Evolutionary conservation across 2,888 invertebrate genomes (phyloP), one percentile per base, ranked within the genome.

Genomic region (Neria commutata): DNA sequence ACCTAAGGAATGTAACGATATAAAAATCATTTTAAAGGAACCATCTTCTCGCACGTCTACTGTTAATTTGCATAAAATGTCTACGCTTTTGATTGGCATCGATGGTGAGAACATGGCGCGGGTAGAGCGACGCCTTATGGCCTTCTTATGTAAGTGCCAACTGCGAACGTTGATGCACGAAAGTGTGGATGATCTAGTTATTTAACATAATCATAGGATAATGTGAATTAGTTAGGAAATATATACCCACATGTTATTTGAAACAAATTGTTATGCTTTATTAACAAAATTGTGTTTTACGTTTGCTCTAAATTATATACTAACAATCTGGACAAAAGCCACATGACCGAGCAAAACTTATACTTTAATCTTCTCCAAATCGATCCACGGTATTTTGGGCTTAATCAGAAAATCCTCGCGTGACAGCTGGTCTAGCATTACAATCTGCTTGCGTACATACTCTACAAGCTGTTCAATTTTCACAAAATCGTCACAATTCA

Each of bases 381-480:
- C 69, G 26, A 84, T 70, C 88, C 88, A 88, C 29, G 76, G 76
- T 58, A 88, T 83, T 58, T 84, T 83, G 3, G 86, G 85, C 73
- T 86, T 86, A 61, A 83, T 79, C 58, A 86, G 81, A 62, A 89
- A 82, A 49, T 87, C 83, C 62, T 86, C 84, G 62, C 84, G 83
- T 2, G 84, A 78, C 50, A 89, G 77, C 68, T 82, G 83, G 71
- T 89, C 89, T 64, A 89, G 72, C 69, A 84, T 78, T 53, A 82
- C 75, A 48, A 91, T 89, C 85, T 93, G 91, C 81, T 88, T 87
- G 60, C 94, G 86, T 52, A 94, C 85, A 74, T 92, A 93, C 73
- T 85, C 85, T 0, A 95, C 87, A 69, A 94, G 80, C 54, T 81
- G 84, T 71, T 92, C 93, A 60, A 95, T 72, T 60, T 87, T 76